Percentiles rank a stretch among this genome's conserved stretches.
phyloP scores from a whole-genome alignment of 2,113 vertebrate species.

The Gila orcuttii region DNA sequence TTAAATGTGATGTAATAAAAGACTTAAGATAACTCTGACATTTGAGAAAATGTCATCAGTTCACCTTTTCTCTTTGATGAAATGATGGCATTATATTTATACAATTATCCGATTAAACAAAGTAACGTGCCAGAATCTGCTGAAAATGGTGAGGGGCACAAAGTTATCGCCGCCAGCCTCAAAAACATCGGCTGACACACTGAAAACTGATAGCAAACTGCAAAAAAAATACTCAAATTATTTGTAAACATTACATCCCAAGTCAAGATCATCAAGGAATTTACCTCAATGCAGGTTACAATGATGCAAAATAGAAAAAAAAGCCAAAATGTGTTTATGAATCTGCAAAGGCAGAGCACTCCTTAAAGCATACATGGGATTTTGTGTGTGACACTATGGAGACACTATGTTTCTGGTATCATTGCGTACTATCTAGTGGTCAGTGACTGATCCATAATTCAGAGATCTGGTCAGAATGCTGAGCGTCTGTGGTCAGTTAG shows the following conservation, averaged over 20 bases:
- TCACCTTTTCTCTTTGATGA: conserved; percentile 87
- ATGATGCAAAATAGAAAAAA: not conserved
- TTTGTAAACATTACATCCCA: not conserved
- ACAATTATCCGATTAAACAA: conserved; percentile 82
- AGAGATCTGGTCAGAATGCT: conserved; percentile 50
- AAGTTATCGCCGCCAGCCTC: not conserved
- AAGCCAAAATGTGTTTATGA: not conserved
- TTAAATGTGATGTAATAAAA: conserved; percentile 89
- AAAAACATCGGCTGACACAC: not conserved
- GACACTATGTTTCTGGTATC: conserved; percentile 30
- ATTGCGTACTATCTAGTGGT: conserved; percentile 30
- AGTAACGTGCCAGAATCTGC: conserved; percentile 25
- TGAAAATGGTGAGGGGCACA: not conserved
- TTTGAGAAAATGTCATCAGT: conserved; percentile 88
- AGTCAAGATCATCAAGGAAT: not conserved
- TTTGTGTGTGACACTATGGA: conserved; percentile 37
- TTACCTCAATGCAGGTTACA: not conserved
- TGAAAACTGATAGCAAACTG: not conserved
- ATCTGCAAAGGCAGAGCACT: not conserved
- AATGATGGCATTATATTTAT: conserved; percentile 84
- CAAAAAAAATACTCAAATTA: not conserved
- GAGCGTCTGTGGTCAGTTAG: conserved; percentile 38
- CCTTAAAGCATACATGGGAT: not conserved
- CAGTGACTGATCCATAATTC: conserved; percentile 56
- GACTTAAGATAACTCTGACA: conserved; percentile 90